Evolutionary conservation across 1,140 invertebrate species (phyloP).

Genomic region (Pseudobourletiella spinata): DNA sequence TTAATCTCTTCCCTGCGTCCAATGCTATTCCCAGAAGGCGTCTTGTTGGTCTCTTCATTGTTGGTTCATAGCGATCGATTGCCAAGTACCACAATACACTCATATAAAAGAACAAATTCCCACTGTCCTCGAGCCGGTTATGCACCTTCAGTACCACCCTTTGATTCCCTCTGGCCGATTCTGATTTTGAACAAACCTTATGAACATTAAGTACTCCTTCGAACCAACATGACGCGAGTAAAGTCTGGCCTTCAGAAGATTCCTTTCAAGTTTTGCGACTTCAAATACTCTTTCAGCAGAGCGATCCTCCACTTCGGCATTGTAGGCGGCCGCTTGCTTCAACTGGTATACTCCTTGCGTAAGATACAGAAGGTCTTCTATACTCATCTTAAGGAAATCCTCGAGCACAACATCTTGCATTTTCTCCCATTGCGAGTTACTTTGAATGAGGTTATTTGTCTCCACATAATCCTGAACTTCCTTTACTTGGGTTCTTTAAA

Average conservation of each 20-base stretch:
- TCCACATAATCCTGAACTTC: too few relatives aligned
- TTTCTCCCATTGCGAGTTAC: too few relatives aligned
- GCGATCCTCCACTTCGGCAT: background rate
- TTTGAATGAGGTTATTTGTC: too few relatives aligned
- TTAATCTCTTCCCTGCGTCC: too few relatives aligned
- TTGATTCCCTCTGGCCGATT: background rate
- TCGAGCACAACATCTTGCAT: background rate
- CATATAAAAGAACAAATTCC: constrained; percentile 12
- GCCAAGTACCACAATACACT: constrained; percentile 15
- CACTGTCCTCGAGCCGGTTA: constrained; percentile 5
- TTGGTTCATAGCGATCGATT: background rate
- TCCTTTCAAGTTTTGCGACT: background rate
- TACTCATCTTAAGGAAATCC: background rate
- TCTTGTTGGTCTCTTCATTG: background rate
- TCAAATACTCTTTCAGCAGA: background rate
- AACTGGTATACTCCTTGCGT: background rate
- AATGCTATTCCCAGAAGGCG: background rate
- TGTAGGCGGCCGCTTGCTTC: background rate
- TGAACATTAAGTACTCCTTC: background rate
- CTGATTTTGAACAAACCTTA: background rate
- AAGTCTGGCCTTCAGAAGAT: background rate
- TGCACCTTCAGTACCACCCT: constrained; percentile 12
- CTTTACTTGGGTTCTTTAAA: too few relatives aligned
- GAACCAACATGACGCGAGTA: background rate
- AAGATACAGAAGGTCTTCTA: background rate